Percentiles rank a stretch among this genome's conserved stretches.
phyloP scores from a whole-genome alignment of 2,113 vertebrate genomes.

The Nycticryphes semicollaris region DNA sequence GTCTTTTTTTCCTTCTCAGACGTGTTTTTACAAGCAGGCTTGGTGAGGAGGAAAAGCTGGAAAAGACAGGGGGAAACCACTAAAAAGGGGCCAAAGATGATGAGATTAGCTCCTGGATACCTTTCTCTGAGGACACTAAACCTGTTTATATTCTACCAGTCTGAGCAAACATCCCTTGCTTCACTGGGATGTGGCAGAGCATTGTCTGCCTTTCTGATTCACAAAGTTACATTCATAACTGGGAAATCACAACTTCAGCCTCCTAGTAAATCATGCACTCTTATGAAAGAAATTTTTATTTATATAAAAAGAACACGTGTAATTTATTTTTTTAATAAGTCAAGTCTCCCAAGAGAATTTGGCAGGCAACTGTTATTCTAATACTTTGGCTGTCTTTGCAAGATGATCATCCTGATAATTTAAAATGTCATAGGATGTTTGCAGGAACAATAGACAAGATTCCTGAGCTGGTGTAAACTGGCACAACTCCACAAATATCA shows the following conservation, averaged over 20 bases:
- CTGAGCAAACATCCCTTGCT: not conserved
- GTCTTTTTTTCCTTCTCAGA: not conserved
- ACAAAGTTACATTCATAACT: not conserved
- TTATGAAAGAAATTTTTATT: slow-evolving; percentile 21
- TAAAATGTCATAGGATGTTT: slow-evolving; percentile 6
- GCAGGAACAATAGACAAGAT: slow-evolving; percentile 33
- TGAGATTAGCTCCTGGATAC: not conserved
- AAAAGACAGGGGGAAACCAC: not conserved
- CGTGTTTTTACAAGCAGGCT: fast-evolving
- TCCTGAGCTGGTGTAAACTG: slow-evolving; percentile 37
- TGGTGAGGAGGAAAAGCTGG: not conserved
- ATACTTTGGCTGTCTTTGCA: not conserved
- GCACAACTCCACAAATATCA: not conserved
- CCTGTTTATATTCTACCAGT: not conserved
- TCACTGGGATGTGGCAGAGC: not conserved
- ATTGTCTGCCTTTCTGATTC: not conserved
- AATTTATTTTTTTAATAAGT: slow-evolving; percentile 22
- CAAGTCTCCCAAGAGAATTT: slow-evolving; percentile 13
- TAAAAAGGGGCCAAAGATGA: not conserved
- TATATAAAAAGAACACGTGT: not conserved
- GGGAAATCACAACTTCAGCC: not conserved
- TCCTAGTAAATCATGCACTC: not conserved
- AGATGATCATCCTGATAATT: slow-evolving; percentile 43
- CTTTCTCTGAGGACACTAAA: not conserved
- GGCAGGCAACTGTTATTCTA: slow-evolving; percentile 9